phyloP scores from a whole-genome alignment of 1,140 invertebrate species.

The Cydia splendana region DNA sequence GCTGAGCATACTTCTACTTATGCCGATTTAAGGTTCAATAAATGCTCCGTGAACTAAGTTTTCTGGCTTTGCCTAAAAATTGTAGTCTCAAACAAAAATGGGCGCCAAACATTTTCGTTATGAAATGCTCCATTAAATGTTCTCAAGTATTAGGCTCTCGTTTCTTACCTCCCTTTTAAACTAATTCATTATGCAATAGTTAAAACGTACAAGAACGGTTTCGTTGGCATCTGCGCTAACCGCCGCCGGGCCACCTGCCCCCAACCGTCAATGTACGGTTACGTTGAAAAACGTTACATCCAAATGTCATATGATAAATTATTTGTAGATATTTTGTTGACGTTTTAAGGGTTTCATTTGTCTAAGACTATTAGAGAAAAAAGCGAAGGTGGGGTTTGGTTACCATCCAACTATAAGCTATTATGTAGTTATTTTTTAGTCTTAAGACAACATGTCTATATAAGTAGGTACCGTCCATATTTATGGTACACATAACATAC shows the following conservation, averaged over 20 bases:
- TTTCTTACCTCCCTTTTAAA: not conserved
- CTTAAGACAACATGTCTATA: too few relatives aligned
- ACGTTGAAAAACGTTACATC: not conserved
- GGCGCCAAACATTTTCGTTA: too few relatives aligned
- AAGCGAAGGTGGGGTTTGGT: too few relatives aligned
- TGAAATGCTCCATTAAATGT: not conserved
- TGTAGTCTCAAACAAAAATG: too few relatives aligned
- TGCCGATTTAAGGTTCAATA: too few relatives aligned
- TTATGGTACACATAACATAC: too few relatives aligned
- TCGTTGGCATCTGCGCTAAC: slow-evolving; percentile 11
- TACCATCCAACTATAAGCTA: too few relatives aligned
- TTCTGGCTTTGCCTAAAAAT: too few relatives aligned
- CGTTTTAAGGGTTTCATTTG: not conserved
- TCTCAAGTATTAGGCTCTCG: not conserved
- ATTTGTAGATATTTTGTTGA: slow-evolving; percentile 8
- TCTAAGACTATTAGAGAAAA: not conserved
- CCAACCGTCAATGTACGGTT: not conserved
- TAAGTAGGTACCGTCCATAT: too few relatives aligned
- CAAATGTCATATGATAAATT: not conserved
- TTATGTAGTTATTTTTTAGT: too few relatives aligned
- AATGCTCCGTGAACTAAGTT: too few relatives aligned
- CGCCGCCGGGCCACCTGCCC: not conserved
- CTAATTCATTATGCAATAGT: slow-evolving; percentile 12
- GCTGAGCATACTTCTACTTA: too few relatives aligned
- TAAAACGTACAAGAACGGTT: slow-evolving; percentile 2